Conservation (phyloP, 64 coral and sea anemone species). For the Porites lutea region DNA sequence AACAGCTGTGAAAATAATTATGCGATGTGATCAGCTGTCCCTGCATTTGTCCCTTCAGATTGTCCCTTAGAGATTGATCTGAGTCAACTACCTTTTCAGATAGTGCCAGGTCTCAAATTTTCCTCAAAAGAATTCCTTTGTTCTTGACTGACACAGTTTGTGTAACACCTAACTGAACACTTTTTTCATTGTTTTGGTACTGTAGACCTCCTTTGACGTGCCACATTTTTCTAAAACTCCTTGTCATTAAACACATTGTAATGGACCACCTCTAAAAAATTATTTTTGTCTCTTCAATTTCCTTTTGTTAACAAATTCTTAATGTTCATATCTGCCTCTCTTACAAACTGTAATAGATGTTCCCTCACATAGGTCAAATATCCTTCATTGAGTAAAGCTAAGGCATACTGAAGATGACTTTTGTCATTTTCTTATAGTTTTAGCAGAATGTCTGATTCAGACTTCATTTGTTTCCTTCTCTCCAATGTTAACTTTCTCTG, state of each 20-base stretch:
- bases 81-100: no score
- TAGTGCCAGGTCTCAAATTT: no score
- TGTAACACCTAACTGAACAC: no score
- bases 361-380: slow-evolving; percentile 29
- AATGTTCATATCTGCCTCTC: slow-evolving; percentile 12
- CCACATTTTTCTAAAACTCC: no score
- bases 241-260: slow-evolving; percentile 27
- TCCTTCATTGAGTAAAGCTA: not conserved
- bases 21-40: no score
- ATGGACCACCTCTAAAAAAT: slow-evolving; percentile 32
- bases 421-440: slow-evolving; percentile 16
- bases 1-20: no score
- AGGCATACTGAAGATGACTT: not conserved
- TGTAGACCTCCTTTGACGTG: no score
- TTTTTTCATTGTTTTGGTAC: no score
- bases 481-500: not conserved
- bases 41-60: no score
- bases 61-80: no score
- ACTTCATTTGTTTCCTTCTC: slow-evolving; percentile 1
- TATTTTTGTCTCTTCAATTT: slow-evolving; percentile 17
- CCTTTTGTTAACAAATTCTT: not conserved
- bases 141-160: no score
- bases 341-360: slow-evolving; percentile 6
- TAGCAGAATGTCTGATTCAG: not conserved
- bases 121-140: no score